phyloP scores from a whole-genome alignment of 2,888 invertebrate genomes.

The Rotaria magnacalcarata region DNA sequence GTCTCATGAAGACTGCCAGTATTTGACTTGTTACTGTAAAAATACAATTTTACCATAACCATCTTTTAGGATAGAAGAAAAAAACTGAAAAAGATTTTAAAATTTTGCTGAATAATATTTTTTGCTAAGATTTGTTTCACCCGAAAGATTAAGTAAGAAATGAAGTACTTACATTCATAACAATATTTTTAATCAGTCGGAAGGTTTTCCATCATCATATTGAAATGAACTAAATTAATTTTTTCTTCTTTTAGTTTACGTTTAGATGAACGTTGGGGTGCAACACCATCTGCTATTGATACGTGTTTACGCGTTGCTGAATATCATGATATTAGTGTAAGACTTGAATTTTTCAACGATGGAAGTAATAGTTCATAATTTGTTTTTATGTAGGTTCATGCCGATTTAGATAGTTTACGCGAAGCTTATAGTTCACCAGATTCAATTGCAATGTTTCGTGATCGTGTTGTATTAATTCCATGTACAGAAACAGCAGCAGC shows the following conservation, averaged over 20 bases:
- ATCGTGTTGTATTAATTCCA: slow-evolving; percentile 35
- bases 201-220: too few species aligned
- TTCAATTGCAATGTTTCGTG: slow-evolving; percentile 15
- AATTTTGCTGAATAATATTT: too few species aligned
- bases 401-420: slow-evolving; percentile 37
- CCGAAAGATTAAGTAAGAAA: too few species aligned
- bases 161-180: too few species aligned
- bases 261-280: slow-evolving; percentile 57
- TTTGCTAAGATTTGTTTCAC: too few species aligned
- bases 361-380: not conserved
- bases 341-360: not conserved
- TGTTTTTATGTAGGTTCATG: not conserved
- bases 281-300: slow-evolving; percentile 56
- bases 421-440: slow-evolving; percentile 37
- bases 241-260: slow-evolving; percentile 50
- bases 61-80: too few species aligned
- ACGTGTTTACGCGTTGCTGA: slow-evolving; percentile 54
- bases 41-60: too few species aligned
- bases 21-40: too few species aligned
- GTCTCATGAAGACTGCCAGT: too few species aligned
- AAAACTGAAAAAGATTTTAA: too few species aligned
- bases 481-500: slow-evolving; percentile 35
- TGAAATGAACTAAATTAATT: not conserved
- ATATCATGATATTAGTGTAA: slow-evolving; percentile 50
- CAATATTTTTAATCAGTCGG: too few species aligned